Evolutionary conservation across 23 tunicate genomes (phyloP), one percentile per base, ranked within the genome.

Genomic region (Trididemnum nubilum): DNA sequence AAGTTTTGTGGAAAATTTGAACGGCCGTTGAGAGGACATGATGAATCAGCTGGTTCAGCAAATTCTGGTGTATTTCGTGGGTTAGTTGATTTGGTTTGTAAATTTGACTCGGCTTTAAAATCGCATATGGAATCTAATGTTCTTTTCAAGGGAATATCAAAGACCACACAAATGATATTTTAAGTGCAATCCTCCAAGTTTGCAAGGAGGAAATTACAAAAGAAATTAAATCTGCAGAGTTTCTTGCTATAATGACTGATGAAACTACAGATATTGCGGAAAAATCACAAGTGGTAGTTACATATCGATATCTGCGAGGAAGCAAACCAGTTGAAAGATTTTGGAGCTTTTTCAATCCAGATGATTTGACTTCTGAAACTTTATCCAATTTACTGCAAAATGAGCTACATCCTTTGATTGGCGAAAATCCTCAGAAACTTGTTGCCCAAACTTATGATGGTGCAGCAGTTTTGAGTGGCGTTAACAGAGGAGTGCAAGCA

Each of bases 381-480:
- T 32, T 78, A 60, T 78, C 50, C 15, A 59, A 60, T 32, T 23
- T 34, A 21, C 9, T 78, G 18, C n/a, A 36, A 58, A 71, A 78
- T 32, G 50, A 78, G 34, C 26, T 78, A 30, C 31, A 60, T 19
- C 69, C 44, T 19, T 32, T 54, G 2, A 34, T 78, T 60, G 50
- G 44, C 21, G 29, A 35, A 33, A 34, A 59, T 2, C 25, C 32
- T 23, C 27, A 78, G 19, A 78, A 78, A 60, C 5, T 78, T 3
- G 34, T 78, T 29, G 71, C 82, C 1, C 82, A 78, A 32, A 78
- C 82, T 30, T 78, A 32, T 57, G 82, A 78, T 78, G 82, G 82
- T 78, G 82, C 82, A 60, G 44, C 39, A 33, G 82, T 35, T 0
- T 23, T 78, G 28, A 78, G 44, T 2, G 82, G 82, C 27, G 28